A percentile compares a stretch with the other conserved stretches of the same genome.
These are phyloP conservation scores for Cephalopachus bancanus DNA, from an alignment of 2,797 vertebrate genomes.

Conservation along the genomic window DNA sequence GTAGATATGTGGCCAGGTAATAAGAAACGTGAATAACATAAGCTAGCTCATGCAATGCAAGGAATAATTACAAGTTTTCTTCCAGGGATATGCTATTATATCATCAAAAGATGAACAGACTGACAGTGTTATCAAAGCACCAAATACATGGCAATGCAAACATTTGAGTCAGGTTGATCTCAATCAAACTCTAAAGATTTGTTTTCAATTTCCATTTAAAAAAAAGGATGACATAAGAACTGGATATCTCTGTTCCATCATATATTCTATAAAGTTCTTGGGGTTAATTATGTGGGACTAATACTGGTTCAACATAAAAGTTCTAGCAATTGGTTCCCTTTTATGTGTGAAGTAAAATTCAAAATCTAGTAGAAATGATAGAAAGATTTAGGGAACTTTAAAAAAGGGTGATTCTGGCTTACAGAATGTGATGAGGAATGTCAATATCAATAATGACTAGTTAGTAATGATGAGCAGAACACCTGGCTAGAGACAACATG, in stretches of 20 bases:
- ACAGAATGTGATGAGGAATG: neutral
- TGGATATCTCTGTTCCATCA: neutral
- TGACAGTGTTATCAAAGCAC: neutral
- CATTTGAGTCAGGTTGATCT: neutral
- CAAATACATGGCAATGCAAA: neutral
- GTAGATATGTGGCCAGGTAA: neutral
- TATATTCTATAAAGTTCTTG: neutral
- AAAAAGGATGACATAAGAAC: neutral
- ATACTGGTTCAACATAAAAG: neutral
- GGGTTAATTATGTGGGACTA: neutral
- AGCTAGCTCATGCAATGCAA: neutral
- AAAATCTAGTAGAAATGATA: neutral
- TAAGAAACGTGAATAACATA: neutral
- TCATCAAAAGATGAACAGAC: neutral
- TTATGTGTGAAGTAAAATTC: neutral
- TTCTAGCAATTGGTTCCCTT: neutral
- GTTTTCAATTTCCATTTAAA: neutral
- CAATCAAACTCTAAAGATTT: neutral
- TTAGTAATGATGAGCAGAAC: slow-evolving; percentile 16
- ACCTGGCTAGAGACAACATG: neutral
- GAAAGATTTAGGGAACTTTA: neutral
- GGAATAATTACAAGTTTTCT: neutral
- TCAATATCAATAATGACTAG: neutral
- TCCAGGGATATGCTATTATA: neutral
- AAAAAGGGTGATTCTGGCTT: neutral